phyloP scores from a whole-genome alignment of 2,113 vertebrate genomes.

The Dascyllus trimaculatus region DNA sequence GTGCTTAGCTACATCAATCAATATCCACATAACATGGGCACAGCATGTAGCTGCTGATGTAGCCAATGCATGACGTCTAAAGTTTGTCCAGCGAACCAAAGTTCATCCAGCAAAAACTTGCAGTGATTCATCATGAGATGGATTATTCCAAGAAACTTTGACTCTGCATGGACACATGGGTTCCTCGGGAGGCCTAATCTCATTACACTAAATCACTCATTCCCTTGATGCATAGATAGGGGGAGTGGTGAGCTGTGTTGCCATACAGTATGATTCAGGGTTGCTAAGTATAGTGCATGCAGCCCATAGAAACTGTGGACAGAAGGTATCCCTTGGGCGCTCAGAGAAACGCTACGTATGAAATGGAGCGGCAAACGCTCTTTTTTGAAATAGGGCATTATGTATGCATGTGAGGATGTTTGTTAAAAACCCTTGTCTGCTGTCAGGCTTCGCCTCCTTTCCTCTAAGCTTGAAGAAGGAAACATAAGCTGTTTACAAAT shows the following conservation, averaged over 20 bases:
- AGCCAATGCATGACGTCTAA: slow-evolving; percentile 52
- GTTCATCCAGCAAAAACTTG: slow-evolving; percentile 58
- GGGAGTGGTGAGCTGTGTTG: slow-evolving; percentile 50
- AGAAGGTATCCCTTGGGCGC: slow-evolving; percentile 70
- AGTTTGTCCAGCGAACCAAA: slow-evolving; percentile 62
- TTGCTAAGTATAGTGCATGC: slow-evolving; percentile 68
- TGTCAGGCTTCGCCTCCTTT: slow-evolving; percentile 77
- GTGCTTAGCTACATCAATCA: slow-evolving; percentile 75
- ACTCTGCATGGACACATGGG: slow-evolving; percentile 55
- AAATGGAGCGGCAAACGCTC: slow-evolving; percentile 74
- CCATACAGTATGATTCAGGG: slow-evolving; percentile 44
- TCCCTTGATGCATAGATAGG: slow-evolving; percentile 59
- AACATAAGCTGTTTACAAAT: slow-evolving; percentile 86
- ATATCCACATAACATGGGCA: slow-evolving; percentile 59
- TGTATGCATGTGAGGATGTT: slow-evolving; percentile 80
- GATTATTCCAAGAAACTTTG: slow-evolving; percentile 63
- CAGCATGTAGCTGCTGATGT: slow-evolving; percentile 63
- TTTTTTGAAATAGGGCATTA: slow-evolving; percentile 76
- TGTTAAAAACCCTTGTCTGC: slow-evolving; percentile 79
- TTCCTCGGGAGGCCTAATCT: slow-evolving; percentile 71
- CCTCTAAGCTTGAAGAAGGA: slow-evolving; percentile 76
- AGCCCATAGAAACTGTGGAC: slow-evolving; percentile 60
- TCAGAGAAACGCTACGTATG: slow-evolving; percentile 65
- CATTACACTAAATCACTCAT: slow-evolving; percentile 69
- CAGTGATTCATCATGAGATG: slow-evolving; percentile 71